Evolutionary conservation across 2,113 vertebrate species (phyloP), one percentile per base, ranked within the genome.

Genomic region (Neolamprologus toae): DNA sequence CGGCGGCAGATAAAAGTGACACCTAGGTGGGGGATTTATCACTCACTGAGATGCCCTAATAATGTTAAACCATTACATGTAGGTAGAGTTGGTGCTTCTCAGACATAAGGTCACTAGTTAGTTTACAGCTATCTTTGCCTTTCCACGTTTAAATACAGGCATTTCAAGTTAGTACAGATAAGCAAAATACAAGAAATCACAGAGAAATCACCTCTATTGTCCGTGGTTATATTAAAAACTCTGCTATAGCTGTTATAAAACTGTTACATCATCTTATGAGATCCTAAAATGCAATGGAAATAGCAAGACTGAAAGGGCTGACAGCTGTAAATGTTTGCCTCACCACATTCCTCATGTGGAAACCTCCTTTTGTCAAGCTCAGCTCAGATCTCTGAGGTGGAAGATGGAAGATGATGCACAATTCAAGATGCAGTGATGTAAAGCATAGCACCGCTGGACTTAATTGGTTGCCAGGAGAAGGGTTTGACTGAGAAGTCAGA

Each of bases 1-100:
- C 66, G 55, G 80, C 17, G 17, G 45, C 80, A 90, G 91, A 93
- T 91, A 92, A 92, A 92, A 82, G 49, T 80, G n/a, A 55, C 68
- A 83, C 78, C 80, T 82, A 11, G 42, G 61, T 88, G 82, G 51
- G 86, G 84, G 85, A 88, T 92, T 83, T 88, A 91, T 92, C 86
- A 84, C 82, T 80, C 80, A 82, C 76, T 17, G 13, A 89, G 81
- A 79, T 53, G 66, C 9, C 53, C 80, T 83, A 88, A 47, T 31
- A 85, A 86, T 88, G 55, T 86, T 85, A 49, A 89, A 78, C 66
- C 53, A 66, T 37, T 21, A 3, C 17, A 40, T 81, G 33, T 23
- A 40, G 63, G 26, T 33, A 26, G 57, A 86, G 26, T 45, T 13
- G 33, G 9, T 35, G n/a, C 21, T 51, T 88, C 68, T 86, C 10